Conservation (phyloP, 2,888 invertebrate genomes). For the Chymomyza amoena region DNA sequence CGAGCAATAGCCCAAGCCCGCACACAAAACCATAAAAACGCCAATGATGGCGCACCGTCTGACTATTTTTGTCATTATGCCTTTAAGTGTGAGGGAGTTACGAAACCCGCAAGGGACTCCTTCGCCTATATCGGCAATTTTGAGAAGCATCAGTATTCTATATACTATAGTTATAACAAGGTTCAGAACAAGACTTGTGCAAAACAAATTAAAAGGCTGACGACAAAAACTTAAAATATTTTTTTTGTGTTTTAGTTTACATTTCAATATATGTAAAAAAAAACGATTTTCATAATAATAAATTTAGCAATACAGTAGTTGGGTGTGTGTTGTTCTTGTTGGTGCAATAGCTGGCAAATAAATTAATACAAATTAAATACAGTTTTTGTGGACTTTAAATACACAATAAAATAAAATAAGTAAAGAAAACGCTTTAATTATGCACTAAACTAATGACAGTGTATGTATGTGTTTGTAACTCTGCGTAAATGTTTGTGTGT, state of each 20-base stretch:
- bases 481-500: not conserved
- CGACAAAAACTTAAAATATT: not conserved
- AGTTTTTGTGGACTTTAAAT: slow-evolving; percentile 59
- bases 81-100: too few species aligned
- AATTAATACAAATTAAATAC: slow-evolving; percentile 70
- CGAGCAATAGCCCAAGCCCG: too few species aligned
- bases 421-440: not conserved
- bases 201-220: too few species aligned
- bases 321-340: not conserved
- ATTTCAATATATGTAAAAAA: slow-evolving; percentile 27
- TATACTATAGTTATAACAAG: too few species aligned
- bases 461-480: not conserved
- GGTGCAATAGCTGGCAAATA: slow-evolving; percentile 29
- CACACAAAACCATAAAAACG: too few species aligned
- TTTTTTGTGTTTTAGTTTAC: slow-evolving; percentile 18
- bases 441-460: not conserved
- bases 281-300: slow-evolving; percentile 16
- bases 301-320: slow-evolving; percentile 42
- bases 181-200: too few species aligned
- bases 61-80: too few species aligned
- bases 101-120: too few species aligned
- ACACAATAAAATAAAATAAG: slow-evolving; percentile 36
- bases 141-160: too few species aligned
- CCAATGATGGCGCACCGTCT: too few species aligned
- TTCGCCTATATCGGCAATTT: too few species aligned